These are phyloP conservation scores for Labrus mixtus DNA, from an alignment of 2,113 vertebrate species.

Conservation along the genomic window DNA sequence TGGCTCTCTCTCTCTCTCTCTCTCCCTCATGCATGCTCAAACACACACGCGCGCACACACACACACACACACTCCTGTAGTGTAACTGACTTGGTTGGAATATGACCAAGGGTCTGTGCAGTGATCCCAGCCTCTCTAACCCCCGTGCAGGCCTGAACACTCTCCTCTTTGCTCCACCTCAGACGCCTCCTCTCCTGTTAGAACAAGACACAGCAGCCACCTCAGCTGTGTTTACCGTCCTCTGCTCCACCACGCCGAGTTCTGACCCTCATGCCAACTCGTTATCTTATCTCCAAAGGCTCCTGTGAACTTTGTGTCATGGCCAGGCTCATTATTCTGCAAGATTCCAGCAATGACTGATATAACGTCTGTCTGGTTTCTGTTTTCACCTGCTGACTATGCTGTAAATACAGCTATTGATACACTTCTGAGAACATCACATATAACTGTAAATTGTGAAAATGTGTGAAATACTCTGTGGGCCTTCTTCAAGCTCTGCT, in stretches of 20 bases:
- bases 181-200: not conserved
- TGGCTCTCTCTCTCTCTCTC: not conserved
- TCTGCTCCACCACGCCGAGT: constrained; percentile 2
- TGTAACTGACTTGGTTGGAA: constrained; percentile 56
- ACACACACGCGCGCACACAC: constrained; percentile 16
- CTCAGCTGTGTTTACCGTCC: constrained; percentile 33
- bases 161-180: constrained; percentile 17
- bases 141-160: constrained; percentile 26
- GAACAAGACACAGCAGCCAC: constrained; percentile 6
- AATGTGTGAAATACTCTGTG: not conserved
- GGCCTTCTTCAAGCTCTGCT: not conserved
- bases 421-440: not conserved
- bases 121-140: constrained; percentile 20
- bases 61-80: constrained; percentile 17
- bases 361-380: constrained; percentile 19
- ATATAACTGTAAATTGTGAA: not conserved
- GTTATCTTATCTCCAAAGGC: constrained; percentile 51
- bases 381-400: constrained; percentile 19
- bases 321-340: constrained; percentile 28
- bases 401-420: not conserved
- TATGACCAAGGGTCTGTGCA: constrained; percentile 23
- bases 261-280: constrained; percentile 27
- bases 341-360: constrained; percentile 28
- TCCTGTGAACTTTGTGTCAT: constrained; percentile 40
- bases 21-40: not conserved